Evolutionary conservation across 2,888 invertebrate species (phyloP), one percentile per base, ranked within the genome.

Genomic region (Dynastes hyllus): DNA sequence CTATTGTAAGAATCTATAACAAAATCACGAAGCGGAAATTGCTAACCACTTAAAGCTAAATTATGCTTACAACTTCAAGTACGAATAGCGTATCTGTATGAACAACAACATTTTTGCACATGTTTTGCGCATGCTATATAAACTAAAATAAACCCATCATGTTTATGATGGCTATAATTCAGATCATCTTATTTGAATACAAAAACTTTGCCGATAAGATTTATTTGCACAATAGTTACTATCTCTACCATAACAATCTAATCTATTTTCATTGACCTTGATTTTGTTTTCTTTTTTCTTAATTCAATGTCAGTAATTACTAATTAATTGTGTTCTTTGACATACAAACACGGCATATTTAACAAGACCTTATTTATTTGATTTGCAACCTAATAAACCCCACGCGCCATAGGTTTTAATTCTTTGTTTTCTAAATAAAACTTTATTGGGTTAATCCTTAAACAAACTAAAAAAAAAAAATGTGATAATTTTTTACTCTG

Each of bases 311-410:
- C 16, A n/a, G 4, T 16, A 55, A 55, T 55, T 16, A 13, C 16
- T 16, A 55, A 55, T 55, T 55, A 55, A 55, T 55, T 55, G 22
- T 55, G n/a, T 11, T 55, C 55, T 55, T 55, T 55, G 55, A 16
- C 55, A 3, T 13, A 55, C 1, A n/a, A 16, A 8, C 16, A 2
- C 55, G 16, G 4, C 55, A 55, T 55, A 55, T 55, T 55, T 55
- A 55, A 32, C 5, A 5, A 55, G 55, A 55, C n/a, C n/a, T 55
- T 55, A 3, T 16, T 55, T 22, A 55, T 55, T 55, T 22, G 3
- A 55, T 55, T 8, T 45, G 45, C 8, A 2, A 45, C 11, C 45
- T 45, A 45, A 45, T 45, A 8, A 37, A 8, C 2, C 11, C 11
- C 11, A 45, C 45, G 45, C 8, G 11, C 8, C 2, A 45, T 2